These are phyloP conservation scores for Clistopyga incitator DNA, from an alignment of 2,888 invertebrate species.

Conservation along the genomic window DNA sequence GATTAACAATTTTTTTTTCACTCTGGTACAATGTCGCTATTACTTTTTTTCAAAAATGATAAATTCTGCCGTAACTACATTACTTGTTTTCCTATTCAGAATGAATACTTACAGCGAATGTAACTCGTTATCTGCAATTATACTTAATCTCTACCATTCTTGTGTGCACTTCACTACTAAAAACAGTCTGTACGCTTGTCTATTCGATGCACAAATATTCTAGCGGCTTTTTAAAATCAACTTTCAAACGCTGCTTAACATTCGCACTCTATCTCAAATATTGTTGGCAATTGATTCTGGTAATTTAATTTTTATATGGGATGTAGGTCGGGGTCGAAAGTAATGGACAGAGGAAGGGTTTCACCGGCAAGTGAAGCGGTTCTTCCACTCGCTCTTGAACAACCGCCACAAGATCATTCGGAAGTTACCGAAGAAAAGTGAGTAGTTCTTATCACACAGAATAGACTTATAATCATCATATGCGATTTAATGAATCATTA, in stretches of 20 bases:
- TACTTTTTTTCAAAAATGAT: neutral
- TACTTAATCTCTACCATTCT: constrained; percentile 43
- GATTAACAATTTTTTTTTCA: neutral
- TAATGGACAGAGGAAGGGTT: constrained; percentile 88
- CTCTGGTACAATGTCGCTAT: neutral
- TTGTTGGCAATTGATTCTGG: constrained; percentile 31
- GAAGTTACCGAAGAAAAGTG: constrained; percentile 82
- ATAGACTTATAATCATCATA: too few species aligned
- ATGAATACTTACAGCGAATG: constrained; percentile 10
- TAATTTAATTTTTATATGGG: constrained; percentile 13
- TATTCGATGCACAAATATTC: neutral
- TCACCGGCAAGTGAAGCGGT: constrained; percentile 88
- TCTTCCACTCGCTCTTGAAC: constrained; percentile 80
- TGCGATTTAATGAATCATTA: too few species aligned
- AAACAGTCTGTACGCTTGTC: constrained; percentile 1
- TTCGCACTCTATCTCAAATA: constrained; percentile 29
- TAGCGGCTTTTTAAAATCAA: constrained; percentile 6
- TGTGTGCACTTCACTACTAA: constrained; percentile 21
- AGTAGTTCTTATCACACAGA: neutral
- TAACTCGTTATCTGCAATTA: constrained; percentile 6
- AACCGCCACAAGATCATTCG: constrained; percentile 80
- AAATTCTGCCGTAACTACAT: neutral
- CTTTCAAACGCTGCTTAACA: neutral
- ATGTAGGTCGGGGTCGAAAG: constrained; percentile 88
- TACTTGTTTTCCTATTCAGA: constrained; percentile 15